Base-by-base conservation (phyloP, 1,140 invertebrate genomes). In the Hyles euphorbiae region DNA sequence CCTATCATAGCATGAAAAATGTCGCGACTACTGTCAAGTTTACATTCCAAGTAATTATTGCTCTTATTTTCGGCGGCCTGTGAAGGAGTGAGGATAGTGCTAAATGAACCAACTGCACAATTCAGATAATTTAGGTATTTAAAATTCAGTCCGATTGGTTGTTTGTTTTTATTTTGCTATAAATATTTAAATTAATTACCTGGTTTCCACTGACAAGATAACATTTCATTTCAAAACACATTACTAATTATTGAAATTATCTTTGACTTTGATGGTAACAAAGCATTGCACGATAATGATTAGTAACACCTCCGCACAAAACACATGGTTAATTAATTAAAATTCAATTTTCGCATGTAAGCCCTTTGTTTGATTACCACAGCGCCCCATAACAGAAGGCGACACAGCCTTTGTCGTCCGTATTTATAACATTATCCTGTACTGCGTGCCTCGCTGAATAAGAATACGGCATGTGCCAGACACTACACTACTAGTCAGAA, bases 221-320 rank as follows among this genome's bases (percentile, higher is more conserved):
- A 5, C 36, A 8, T 40, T 40, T 8, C 8, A 40, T 40, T 40
- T 40, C 8, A 40, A 40, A 40, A 5, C 8, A 8, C 2, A 8
- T 40, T 40, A 8, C 8, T 40, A 22, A 40, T 40, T 40, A 8
- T 40, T 40, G n/a, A 36, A 58, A 46, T 53, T 53, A 53, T 58
- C 49, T 32, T 56, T 53, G 56, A 58, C 50, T 58, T 58, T 58
- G 56, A 58, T 58, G 49, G 52, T 33, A 52, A 34, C 49, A 51
- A 58, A 52, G 49, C 50, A 22, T 12, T 46, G 49, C 10, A 36
- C 33, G 49, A 58, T 52, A 53, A 58, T 58, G 9, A 36, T 53
- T 36, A 48, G 46, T 3, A 48, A 52, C 32, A 51, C 56, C 40
- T 51, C 47, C 47, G 36, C 8, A 40, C 36, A 5, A 5, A 40